Evolutionary conservation across 2,113 vertebrate genomes (phyloP), one percentile per base, ranked within the genome.

Genomic region (Trochalopteron elliotii): DNA sequence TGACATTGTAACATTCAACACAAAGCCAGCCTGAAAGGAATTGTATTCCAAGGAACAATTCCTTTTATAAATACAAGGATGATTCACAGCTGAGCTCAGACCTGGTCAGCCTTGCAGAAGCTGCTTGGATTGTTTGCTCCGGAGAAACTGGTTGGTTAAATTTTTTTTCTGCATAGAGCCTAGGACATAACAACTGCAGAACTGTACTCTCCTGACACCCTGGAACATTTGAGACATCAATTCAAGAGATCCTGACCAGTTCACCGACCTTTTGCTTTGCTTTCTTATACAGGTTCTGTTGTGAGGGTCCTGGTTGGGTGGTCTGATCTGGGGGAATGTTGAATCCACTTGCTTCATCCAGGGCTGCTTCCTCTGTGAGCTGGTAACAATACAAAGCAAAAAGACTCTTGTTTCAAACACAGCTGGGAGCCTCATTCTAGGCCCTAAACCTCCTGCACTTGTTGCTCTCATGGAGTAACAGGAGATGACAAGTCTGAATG

Each of bases 331-430:
- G 97, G n/a, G 98, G 98, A 94, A 99, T 99, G 96, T 99, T 99
- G 96, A 99, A 99, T 83, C 99, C 99, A 87, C 99, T 99, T 93
- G 99, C 99, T 94, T 99, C 98, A 94, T 99, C 99, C 81, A 99
- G 90, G 14, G 97, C 97, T 80, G 98, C 97, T 96, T 99, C 99
- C 87, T 99, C 99, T 75, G 98, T 98, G 39, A 99, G 98, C 99
- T 99, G 84, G 49, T 37, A 80, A 83, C 50, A 92, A 85, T 33
- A 64, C 16, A 93, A 87, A 94, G 83, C 27, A 75, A 75, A 19
- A 74, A 85, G 57, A 15, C 59, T 83, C 57, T 79, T 71, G 25
- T 78, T 96, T 49, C 30, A 78, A 69, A 85, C 15, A 37, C 50
- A 87, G 9, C 15, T 42, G 7, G 3, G n/a, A 83, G 37, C 15